phyloP scores from a whole-genome alignment of 2,113 vertebrate species.

The Centropus bengalensis region DNA sequence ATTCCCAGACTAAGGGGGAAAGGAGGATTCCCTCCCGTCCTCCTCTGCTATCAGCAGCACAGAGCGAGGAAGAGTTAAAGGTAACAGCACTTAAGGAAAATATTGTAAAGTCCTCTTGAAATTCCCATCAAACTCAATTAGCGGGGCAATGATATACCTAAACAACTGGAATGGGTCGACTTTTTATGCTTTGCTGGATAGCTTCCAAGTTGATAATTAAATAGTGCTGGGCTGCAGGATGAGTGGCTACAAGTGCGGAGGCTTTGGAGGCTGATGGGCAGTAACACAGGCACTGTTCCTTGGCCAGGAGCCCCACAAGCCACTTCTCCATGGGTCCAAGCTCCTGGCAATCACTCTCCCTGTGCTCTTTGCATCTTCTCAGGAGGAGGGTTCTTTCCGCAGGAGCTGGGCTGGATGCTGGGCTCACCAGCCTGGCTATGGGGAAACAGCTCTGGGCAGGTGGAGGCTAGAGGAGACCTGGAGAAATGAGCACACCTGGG shows the following conservation, averaged over 20 bases:
- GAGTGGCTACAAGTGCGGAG: neutral
- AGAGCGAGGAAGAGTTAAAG: neutral
- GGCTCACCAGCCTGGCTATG: neutral
- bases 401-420: neutral
- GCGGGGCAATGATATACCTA: slow-evolving; percentile 33
- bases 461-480: neutral
- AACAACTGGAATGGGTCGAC: slow-evolving; percentile 26
- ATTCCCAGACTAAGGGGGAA: neutral
- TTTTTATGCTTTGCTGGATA: slow-evolving; percentile 47
- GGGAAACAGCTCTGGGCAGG: neutral
- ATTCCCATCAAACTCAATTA: slow-evolving; percentile 59
- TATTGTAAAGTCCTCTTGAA: slow-evolving; percentile 42
- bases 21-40: neutral
- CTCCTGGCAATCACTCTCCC: neutral
- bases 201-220: slow-evolving; percentile 54
- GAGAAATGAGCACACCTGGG: rapidly evolving
- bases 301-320: neutral
- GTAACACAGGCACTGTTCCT: rapidly evolving
- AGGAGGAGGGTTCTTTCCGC: neutral
- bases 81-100: slow-evolving; percentile 2
- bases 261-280: neutral
- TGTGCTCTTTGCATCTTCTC: neutral
- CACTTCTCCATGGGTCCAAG: neutral
- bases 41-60: neutral
- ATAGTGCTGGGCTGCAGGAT: slow-evolving; percentile 4